Percentiles rank a stretch among this genome's conserved stretches.
Evolutionary conservation across 2,888 invertebrate species (phyloP).

Genomic region (Schizotus pectinicornis): DNA sequence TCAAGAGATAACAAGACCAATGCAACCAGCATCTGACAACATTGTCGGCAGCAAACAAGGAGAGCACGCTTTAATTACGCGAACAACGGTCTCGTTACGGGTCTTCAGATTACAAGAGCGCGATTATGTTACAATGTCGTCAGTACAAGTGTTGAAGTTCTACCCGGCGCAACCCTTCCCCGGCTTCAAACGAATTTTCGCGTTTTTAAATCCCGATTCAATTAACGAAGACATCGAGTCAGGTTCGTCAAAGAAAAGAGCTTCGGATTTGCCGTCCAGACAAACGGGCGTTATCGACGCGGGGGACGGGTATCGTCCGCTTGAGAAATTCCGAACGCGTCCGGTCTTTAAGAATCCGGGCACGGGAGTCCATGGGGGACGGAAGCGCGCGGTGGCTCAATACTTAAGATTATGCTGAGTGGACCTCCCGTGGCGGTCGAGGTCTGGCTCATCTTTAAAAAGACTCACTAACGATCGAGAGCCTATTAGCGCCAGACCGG

Average conservation of each 20-base stretch:
- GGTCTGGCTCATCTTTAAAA: conserved; percentile 36
- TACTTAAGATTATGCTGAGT: conserved; percentile 36
- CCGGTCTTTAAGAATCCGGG: conserved; percentile 14
- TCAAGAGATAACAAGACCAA: conserved; percentile 38
- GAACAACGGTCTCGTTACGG: conserved; percentile 51
- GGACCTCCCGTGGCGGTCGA: conserved; percentile 22
- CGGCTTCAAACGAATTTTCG: not conserved
- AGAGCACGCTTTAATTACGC: conserved; percentile 49
- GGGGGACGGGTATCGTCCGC: conserved; percentile 16
- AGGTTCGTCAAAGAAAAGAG: conserved; percentile 34
- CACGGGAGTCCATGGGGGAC: conserved; percentile 11
- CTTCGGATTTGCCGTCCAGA: conserved; percentile 43
- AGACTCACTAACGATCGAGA: conserved; percentile 33
- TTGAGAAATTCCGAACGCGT: conserved; percentile 19
- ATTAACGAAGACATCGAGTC: conserved; percentile 11
- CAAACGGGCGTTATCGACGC: conserved; percentile 39
- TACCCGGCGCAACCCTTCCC: conserved; percentile 13
- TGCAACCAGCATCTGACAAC: conserved; percentile 50
- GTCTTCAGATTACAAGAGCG: conserved; percentile 48
- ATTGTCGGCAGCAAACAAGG: conserved; percentile 46
- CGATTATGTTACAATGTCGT: conserved; percentile 47
- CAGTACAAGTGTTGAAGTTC: conserved; percentile 36
- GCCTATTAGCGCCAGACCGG: conserved; percentile 35
- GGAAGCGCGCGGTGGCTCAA: conserved; percentile 12
- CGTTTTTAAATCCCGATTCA: too few relatives aligned